These are phyloP conservation scores for Alligator sinensis DNA, from an alignment of 2,113 vertebrate genomes.

Conservation along the genomic window DNA sequence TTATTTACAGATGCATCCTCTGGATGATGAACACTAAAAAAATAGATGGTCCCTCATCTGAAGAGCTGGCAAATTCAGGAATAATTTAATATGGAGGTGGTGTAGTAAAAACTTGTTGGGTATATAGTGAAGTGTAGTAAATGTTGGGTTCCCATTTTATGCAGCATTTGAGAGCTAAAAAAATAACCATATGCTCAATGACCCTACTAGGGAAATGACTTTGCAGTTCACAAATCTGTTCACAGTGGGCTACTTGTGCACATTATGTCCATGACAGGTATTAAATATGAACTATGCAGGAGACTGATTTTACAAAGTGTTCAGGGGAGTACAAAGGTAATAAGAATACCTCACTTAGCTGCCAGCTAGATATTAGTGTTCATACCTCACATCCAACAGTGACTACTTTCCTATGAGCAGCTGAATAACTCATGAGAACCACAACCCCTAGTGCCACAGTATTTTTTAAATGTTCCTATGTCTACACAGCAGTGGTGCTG, in stretches of 20 bases:
- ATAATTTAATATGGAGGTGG: no score
- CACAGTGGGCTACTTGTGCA: conserved; percentile 25
- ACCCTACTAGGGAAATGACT: conserved; percentile 20
- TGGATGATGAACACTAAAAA: neutral
- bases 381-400: neutral
- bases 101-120: no score
- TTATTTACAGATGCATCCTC: neutral
- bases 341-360: neutral
- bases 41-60: no score
- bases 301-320: neutral
- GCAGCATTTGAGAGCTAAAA: no score
- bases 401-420: neutral
- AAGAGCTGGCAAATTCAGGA: no score
- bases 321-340: neutral
- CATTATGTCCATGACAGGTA: neutral
- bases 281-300: neutral
- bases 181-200: conserved; percentile 13
- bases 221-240: conserved; percentile 13
- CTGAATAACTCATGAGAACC: neutral
- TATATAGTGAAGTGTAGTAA: no score
- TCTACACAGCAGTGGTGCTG: neutral
- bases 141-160: no score
- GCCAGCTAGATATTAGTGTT: neutral
- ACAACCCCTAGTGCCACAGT: rapidly evolving
- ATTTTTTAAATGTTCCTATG: neutral